Percentiles rank a stretch among this genome's conserved stretches.
Conservation (phyloP, 2,113 vertebrate species). For the Platichthys flesus region DNA sequence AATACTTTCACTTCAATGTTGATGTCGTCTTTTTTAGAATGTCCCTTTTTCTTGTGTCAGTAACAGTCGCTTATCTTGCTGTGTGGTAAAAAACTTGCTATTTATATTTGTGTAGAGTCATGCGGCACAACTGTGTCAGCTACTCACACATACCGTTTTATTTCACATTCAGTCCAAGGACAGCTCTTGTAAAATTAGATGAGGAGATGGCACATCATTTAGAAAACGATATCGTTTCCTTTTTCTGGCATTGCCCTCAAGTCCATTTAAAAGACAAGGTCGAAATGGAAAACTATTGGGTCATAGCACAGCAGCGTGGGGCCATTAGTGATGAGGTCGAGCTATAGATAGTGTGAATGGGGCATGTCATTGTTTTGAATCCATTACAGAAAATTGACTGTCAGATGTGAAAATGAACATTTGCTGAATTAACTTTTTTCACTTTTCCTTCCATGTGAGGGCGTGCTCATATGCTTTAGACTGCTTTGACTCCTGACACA, state of each 20-base stretch:
- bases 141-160: conserved; percentile 8
- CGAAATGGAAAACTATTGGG: conserved; percentile 1
- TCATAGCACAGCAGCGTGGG: neutral
- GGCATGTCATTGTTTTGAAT: neutral
- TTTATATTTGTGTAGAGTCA: neutral
- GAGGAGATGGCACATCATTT: conserved; percentile 1
- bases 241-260: neutral
- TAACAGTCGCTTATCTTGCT: neutral
- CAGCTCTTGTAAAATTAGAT: conserved; percentile 24
- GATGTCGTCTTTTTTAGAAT: conserved; percentile 11
- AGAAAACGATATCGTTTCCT: neutral
- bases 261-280: conserved; percentile 28
- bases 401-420: neutral
- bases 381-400: neutral
- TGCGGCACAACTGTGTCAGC: neutral
- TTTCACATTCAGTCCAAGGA: conserved; percentile 29
- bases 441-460: conserved; percentile 5
- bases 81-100: neutral
- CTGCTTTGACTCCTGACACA: conserved; percentile 6
- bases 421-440: neutral
- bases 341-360: neutral
- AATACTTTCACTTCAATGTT: conserved; percentile 14
- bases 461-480: conserved; percentile 10
- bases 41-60: neutral
- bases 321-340: neutral